Percentiles rank a stretch among this genome's conserved stretches.
These are phyloP conservation scores for Festucalex cinctus DNA, from an alignment of 2,113 vertebrate genomes.

Conservation along the genomic window DNA sequence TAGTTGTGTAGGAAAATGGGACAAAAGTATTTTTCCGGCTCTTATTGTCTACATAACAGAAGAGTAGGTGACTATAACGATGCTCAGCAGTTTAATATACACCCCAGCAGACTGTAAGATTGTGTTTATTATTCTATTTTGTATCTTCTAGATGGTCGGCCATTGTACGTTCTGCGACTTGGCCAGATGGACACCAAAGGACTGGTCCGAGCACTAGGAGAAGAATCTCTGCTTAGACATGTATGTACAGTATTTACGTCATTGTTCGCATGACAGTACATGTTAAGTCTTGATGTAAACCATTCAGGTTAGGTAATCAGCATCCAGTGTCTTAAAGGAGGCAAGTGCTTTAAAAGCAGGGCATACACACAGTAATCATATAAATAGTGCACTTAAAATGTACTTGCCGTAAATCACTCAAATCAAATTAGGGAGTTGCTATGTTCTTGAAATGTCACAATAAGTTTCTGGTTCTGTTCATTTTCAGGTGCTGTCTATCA, in stretches of 20 bases:
- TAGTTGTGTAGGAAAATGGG: background rate
- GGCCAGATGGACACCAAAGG: conserved; percentile 98
- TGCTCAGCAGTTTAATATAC: conserved; percentile 3
- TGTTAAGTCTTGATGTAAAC: conserved; percentile 15
- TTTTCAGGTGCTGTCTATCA: conserved; percentile 89
- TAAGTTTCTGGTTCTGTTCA: background rate
- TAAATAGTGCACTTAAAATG: conserved; percentile 16
- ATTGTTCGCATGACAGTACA: background rate
- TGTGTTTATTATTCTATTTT: conserved; percentile 21
- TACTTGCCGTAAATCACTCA: background rate
- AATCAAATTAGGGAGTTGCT: background rate
- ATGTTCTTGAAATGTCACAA: background rate
- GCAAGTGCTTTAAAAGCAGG: conserved; percentile 15
- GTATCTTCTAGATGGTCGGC: conserved; percentile 81
- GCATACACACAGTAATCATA: background rate
- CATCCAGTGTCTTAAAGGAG: background rate
- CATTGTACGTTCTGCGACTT: conserved; percentile 87
- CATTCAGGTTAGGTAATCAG: conserved; percentile 15
- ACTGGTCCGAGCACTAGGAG: conserved; percentile 89
- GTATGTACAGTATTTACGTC: conserved; percentile 68
- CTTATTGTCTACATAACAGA: conserved; percentile 3
- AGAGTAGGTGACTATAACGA: background rate
- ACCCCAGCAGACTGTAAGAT: background rate
- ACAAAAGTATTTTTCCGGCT: conserved; percentile 5
- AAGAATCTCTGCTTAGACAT: conserved; percentile 92